phyloP scores from a whole-genome alignment of 2,888 invertebrate species.

The Phengaris arion region DNA sequence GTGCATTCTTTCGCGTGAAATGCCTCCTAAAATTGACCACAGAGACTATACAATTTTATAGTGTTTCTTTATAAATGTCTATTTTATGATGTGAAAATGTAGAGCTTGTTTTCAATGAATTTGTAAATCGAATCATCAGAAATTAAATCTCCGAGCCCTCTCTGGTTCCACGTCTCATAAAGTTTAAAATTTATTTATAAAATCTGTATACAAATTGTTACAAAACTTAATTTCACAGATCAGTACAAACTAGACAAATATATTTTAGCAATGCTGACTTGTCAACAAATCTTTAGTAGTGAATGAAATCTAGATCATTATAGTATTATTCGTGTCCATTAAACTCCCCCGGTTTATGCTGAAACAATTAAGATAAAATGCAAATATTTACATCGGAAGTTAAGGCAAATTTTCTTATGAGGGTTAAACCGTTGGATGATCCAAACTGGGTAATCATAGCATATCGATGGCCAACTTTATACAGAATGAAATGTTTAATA shows the following conservation, averaged over 20 bases:
- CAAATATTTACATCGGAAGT: conserved; percentile 47
- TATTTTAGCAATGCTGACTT: conserved; percentile 29
- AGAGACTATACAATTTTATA: conserved; percentile 20
- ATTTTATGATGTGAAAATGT: neutral
- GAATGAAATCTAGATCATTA: conserved; percentile 19
- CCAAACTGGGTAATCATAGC: conserved; percentile 16
- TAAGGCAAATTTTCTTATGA: conserved; percentile 22
- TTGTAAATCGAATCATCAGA: conserved; percentile 62
- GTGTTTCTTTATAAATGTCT: neutral
- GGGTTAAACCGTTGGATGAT: conserved; percentile 19
- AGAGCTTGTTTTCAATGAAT: conserved; percentile 52
- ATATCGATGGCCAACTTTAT: conserved; percentile 28
- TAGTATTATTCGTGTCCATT: conserved; percentile 37
- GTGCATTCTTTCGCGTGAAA: conserved; percentile 29
- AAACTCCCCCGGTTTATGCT: conserved; percentile 66
- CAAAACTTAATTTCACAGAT: conserved; percentile 32
- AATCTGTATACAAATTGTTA: conserved; percentile 59
- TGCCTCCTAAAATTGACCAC: neutral
- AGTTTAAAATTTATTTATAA: conserved; percentile 63
- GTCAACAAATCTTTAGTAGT: conserved; percentile 24
- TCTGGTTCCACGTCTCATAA: conserved; percentile 57
- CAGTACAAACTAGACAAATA: conserved; percentile 34
- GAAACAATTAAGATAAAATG: conserved; percentile 70
- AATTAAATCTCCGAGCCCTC: conserved; percentile 62
- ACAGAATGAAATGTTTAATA: conserved; percentile 21